phyloP scores from a whole-genome alignment of 1,140 invertebrate genomes.

The Acromyrmex heyeri region DNA sequence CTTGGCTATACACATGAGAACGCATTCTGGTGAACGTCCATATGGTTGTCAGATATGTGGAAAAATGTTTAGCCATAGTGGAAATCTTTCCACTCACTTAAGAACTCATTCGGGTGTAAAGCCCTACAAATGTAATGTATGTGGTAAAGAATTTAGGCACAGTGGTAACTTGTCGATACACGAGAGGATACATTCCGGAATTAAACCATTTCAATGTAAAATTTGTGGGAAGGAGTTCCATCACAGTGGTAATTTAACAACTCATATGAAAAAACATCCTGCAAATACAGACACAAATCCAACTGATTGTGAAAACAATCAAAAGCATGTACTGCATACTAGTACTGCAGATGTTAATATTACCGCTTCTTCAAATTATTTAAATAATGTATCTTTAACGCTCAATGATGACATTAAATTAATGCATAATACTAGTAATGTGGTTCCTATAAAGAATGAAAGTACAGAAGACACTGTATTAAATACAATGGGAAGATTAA shows the following conservation, averaged over 20 bases:
- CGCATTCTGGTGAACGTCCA: conserved; percentile 88
- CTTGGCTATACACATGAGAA: conserved; percentile 88
- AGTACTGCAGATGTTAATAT: conserved; percentile 28
- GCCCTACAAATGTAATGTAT: conserved; percentile 87
- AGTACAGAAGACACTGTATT: conserved; percentile 63
- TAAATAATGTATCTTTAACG: conserved; percentile 63
- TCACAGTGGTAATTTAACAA: conserved; percentile 88
- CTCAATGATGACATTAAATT: conserved; percentile 59
- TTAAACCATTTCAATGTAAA: conserved; percentile 90
- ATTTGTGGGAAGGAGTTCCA: conserved; percentile 91
- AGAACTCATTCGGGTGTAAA: conserved; percentile 87
- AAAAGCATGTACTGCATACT: conserved; percentile 59
- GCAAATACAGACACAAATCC: conserved; percentile 65
- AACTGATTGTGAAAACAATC: conserved; percentile 72
- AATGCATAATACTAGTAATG: conserved; percentile 61
- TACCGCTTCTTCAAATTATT: conserved; percentile 58
- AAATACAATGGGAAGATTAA: conserved; percentile 45
- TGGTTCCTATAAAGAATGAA: conserved; percentile 76
- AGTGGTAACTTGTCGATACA: conserved; percentile 88
- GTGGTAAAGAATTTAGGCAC: conserved; percentile 87
- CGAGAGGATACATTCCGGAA: conserved; percentile 86
- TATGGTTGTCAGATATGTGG: conserved; percentile 89
- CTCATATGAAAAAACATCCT: conserved; percentile 86
- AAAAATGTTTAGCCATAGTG: conserved; percentile 87
- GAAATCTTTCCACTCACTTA: conserved; percentile 88